phyloP scores from a whole-genome alignment of 1,140 invertebrate genomes.

The Caenorhabditis latens region DNA sequence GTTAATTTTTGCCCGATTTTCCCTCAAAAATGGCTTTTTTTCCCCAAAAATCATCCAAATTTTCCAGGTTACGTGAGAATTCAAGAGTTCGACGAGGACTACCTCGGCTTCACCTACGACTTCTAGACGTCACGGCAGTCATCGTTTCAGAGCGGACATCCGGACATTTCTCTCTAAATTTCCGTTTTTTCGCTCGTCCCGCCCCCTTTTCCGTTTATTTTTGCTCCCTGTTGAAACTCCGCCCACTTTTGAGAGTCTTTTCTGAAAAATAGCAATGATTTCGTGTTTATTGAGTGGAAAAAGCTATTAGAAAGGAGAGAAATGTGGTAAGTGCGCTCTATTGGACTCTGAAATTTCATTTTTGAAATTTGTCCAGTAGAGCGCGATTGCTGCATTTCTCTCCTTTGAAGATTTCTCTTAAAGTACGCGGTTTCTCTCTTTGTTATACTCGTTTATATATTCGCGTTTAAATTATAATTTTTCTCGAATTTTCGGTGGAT shows the following conservation, averaged over 20 bases:
- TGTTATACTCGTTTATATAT: not conserved
- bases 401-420: not conserved
- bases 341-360: no score
- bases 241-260: not conserved
- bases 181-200: not conserved
- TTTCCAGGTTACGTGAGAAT: conserved; percentile 87
- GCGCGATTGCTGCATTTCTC: no score
- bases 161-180: not conserved
- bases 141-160: not conserved
- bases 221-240: not conserved
- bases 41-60: not conserved
- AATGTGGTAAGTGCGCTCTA: no score
- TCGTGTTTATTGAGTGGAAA: not conserved
- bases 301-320: no score
- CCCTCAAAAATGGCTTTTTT: not conserved
- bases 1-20: no score
- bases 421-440: not conserved
- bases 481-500: conserved; percentile 42
- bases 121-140: conserved; percentile 80
- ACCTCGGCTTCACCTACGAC: conserved; percentile 97
- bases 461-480: not conserved
- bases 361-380: no score
- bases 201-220: not conserved
- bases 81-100: conserved; percentile 94
- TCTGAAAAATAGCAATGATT: not conserved